phyloP scores from a whole-genome alignment of 2,113 vertebrate species.

The Peucedramus taeniatus region DNA sequence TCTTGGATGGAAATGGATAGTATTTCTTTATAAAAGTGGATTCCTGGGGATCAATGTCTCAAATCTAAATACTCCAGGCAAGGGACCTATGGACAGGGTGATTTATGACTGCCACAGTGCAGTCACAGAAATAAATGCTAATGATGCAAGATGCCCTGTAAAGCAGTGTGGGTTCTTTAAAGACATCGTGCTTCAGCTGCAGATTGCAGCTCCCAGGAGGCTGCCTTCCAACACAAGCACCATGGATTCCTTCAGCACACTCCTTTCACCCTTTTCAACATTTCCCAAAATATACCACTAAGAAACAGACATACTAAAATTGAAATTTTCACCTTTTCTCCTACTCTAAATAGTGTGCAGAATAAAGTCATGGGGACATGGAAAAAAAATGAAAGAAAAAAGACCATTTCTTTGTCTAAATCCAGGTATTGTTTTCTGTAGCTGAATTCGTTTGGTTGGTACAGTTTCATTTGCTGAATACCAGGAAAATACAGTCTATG shows the following conservation, averaged over 20 bases:
- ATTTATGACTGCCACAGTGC: background rate
- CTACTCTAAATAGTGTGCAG: background rate
- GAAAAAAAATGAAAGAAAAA: background rate
- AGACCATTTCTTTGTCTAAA: conserved; percentile 3
- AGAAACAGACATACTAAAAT: background rate
- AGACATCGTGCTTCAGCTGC: background rate
- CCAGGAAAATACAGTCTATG: background rate
- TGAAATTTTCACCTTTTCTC: background rate
- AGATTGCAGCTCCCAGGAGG: background rate
- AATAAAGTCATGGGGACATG: background rate
- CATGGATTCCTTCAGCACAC: background rate
- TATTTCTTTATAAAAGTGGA: background rate
- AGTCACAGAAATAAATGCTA: background rate
- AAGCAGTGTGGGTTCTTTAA: background rate
- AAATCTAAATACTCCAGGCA: background rate
- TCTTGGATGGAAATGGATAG: background rate
- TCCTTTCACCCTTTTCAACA: background rate
- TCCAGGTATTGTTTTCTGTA: background rate
- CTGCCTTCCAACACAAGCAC: background rate
- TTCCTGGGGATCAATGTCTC: background rate
- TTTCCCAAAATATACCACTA: background rate
- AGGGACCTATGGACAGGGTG: background rate
- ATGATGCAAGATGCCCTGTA: background rate
- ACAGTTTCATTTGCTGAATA: background rate
- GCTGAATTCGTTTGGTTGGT: background rate